These are phyloP conservation scores for Zenarchopterus dispar DNA, from an alignment of 2,797 vertebrate species.

Conservation along the genomic window DNA sequence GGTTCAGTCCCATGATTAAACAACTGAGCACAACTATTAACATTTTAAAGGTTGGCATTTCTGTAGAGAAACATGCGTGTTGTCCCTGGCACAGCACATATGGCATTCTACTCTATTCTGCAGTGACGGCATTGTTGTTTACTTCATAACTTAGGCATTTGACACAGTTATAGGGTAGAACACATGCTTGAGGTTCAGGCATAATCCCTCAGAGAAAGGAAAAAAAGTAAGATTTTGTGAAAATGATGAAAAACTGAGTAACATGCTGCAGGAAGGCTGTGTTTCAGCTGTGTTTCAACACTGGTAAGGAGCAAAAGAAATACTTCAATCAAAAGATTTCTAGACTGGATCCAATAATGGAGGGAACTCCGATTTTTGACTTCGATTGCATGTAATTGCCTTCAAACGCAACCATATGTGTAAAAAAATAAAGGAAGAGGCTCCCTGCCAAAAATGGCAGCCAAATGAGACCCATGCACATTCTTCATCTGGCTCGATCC, in stretches of 20 bases:
- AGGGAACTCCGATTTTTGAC: slow-evolving; percentile 2
- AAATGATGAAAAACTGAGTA: slow-evolving; percentile 74
- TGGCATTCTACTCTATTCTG: slow-evolving; percentile 18
- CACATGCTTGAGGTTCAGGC: slow-evolving; percentile 49
- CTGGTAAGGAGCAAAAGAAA: slow-evolving; percentile 40
- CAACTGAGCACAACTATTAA: slow-evolving; percentile 59
- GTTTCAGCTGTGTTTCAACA: slow-evolving; percentile 60
- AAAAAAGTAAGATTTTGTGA: slow-evolving; percentile 53
- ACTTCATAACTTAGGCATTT: slow-evolving; percentile 61
- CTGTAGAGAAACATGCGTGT: slow-evolving; percentile 39
- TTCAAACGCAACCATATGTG: slow-evolving; percentile 5
- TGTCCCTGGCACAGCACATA: slow-evolving; percentile 24
- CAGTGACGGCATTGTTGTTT: slow-evolving; percentile 48
- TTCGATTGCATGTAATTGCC: slow-evolving; percentile 35
- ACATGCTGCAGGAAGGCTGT: slow-evolving; percentile 46
- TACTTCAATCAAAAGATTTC: slow-evolving; percentile 43
- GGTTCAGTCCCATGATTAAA: slow-evolving; percentile 41
- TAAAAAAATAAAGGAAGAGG: slow-evolving; percentile 11
- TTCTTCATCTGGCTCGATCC: slow-evolving; percentile 35
- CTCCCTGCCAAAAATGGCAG: slow-evolving; percentile 10
- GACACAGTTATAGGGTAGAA: slow-evolving; percentile 57
- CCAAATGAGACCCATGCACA: slow-evolving; percentile 19
- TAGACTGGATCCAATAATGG: slow-evolving; percentile 22
- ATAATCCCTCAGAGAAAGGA: slow-evolving; percentile 53
- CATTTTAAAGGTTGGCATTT: slow-evolving; percentile 69